These are phyloP conservation scores for Cistogaster globosa DNA, from an alignment of 2,888 invertebrate genomes.

Conservation along the genomic window DNA sequence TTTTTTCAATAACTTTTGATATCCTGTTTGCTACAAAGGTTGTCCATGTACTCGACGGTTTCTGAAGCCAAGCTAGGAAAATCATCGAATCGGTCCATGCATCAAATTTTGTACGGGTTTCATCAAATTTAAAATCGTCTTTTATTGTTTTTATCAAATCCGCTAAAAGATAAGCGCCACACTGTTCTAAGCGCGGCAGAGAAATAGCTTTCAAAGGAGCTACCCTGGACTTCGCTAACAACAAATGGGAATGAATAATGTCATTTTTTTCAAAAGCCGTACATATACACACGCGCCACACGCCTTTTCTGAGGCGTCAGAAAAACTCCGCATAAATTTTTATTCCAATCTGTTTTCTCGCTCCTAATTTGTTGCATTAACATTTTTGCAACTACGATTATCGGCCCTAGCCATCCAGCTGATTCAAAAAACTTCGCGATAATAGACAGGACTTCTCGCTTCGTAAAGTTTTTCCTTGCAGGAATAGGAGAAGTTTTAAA, in stretches of 20 bases:
- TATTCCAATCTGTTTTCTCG: conserved; percentile 23
- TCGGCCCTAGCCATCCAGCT: conserved; percentile 18
- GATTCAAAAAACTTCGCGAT: conserved; percentile 28
- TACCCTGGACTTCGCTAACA: background rate
- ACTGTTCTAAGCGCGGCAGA: background rate
- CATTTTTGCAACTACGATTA: conserved; percentile 26
- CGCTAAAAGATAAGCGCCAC: background rate
- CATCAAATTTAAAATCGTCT: conserved; percentile 1
- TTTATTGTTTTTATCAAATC: background rate
- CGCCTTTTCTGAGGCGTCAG: conserved; percentile 30
- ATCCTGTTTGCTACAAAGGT: conserved; percentile 40
- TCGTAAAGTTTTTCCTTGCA: background rate
- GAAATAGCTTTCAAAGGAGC: conserved; percentile 6
- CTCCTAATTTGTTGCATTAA: conserved; percentile 32
- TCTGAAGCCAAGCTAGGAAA: conserved; percentile 2
- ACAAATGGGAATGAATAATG: background rate
- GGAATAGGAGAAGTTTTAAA: background rate
- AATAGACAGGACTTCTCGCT: conserved; percentile 11
- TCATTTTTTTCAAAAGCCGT: background rate
- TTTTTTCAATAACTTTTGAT: background rate
- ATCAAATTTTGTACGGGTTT: background rate
- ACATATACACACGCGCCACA: conserved; percentile 26
- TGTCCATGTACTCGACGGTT: background rate
- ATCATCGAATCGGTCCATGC: conserved; percentile 4
- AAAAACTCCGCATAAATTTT: background rate